Percentiles rank a stretch among this genome's conserved stretches.
phyloP scores from a whole-genome alignment of 2,797 vertebrate genomes.

The Ptychobarbus kaznakovi region DNA sequence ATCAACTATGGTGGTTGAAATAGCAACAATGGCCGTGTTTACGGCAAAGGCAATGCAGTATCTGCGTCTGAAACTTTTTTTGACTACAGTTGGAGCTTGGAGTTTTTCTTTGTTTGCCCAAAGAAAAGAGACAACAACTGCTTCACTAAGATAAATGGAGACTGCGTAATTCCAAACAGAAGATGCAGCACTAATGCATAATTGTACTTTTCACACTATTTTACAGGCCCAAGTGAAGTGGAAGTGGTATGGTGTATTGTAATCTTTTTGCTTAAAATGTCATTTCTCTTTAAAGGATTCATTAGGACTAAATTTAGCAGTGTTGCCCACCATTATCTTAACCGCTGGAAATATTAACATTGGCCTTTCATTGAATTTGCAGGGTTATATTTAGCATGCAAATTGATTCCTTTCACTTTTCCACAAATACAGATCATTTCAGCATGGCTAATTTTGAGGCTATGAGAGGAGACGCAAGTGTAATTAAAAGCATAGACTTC shows the following conservation, averaged over 20 bases:
- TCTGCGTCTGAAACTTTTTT: conserved; percentile 21
- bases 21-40: neutral
- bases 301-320: conserved; percentile 66
- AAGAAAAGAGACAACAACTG: conserved; percentile 35
- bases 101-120: conserved; percentile 37
- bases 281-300: conserved; percentile 67
- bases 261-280: conserved; percentile 59
- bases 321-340: conserved; percentile 65
- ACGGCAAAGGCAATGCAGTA: neutral
- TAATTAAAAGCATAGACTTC: conserved; percentile 67
- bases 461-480: conserved; percentile 63
- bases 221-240: conserved; percentile 40
- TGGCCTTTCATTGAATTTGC: conserved; percentile 70
- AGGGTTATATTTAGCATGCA: conserved; percentile 73
- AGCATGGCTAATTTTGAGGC: conserved; percentile 69
- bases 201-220: conserved; percentile 59
- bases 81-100: conserved; percentile 36
- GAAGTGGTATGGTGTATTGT: conserved; percentile 55
- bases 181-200: conserved; percentile 50
- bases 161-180: conserved; percentile 39
- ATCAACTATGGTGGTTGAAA: conserved; percentile 11
- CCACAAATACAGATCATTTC: conserved; percentile 69
- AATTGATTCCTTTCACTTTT: conserved; percentile 73
- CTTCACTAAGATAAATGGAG: conserved; percentile 53
- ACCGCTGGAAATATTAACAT: conserved; percentile 67